phyloP scores from a whole-genome alignment of 2,888 invertebrate species.

The Nomada ferruginata region DNA sequence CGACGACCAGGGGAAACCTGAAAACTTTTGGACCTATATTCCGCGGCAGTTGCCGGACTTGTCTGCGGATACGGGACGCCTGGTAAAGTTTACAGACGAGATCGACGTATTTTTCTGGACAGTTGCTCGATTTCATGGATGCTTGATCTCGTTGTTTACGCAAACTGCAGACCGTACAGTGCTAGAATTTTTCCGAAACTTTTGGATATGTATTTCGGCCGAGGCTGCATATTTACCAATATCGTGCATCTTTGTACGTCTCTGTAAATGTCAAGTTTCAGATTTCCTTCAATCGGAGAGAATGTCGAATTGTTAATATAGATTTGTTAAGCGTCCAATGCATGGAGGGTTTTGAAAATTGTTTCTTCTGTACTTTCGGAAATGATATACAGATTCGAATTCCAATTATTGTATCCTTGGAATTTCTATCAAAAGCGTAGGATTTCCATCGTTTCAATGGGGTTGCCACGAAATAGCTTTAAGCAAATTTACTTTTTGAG shows the following conservation, averaged over 20 bases:
- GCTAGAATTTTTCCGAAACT: background rate
- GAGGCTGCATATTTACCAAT: background rate
- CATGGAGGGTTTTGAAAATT: background rate
- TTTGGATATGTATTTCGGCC: background rate
- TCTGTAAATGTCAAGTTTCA: no score
- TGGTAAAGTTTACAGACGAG: slow-evolving; percentile 41
- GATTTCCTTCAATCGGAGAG: no score
- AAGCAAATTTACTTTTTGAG: background rate
- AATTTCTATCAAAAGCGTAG: no score
- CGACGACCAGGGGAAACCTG: slow-evolving; percentile 5
- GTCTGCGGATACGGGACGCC: slow-evolving; percentile 31
- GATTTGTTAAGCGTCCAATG: no score
- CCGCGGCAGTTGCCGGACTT: slow-evolving; percentile 21
- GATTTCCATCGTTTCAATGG: no score
- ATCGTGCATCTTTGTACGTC: no score
- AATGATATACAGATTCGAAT: no score
- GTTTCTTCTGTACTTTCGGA: background rate
- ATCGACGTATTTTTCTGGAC: slow-evolving; percentile 24
- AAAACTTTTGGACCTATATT: slow-evolving; percentile 44
- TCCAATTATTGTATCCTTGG: no score
- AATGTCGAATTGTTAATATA: no score
- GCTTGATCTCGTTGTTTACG: slow-evolving; percentile 32
- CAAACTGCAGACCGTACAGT: background rate
- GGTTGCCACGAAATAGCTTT: no score
- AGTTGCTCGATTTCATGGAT: slow-evolving; percentile 36